Evolutionary conservation across 2,888 invertebrate genomes (phyloP).

Genomic region (Drosophila percnosoma): DNA sequence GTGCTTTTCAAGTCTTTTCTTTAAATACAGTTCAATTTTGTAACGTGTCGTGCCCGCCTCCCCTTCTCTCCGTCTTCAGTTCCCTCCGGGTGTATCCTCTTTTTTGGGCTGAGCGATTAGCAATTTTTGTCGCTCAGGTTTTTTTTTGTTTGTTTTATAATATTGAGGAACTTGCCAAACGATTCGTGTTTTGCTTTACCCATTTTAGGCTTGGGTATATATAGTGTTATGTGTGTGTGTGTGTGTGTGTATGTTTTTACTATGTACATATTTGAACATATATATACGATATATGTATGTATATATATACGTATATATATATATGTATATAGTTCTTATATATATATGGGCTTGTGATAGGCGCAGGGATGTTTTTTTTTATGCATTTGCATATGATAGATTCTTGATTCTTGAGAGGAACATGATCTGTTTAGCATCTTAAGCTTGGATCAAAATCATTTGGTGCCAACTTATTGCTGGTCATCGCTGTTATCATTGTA

Average conservation of each 20-base stretch:
- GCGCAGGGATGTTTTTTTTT: too few relatives aligned
- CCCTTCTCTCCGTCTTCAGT: background rate
- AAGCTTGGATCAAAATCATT: conserved; percentile 22
- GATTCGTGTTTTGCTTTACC: background rate
- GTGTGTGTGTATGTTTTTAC: background rate
- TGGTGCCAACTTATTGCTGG: conserved; percentile 9
- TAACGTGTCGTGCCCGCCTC: conserved; percentile 3
- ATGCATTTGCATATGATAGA: background rate
- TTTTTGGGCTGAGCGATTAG: background rate
- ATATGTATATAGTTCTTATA: background rate
- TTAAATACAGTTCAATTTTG: conserved; percentile 40
- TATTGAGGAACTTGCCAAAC: background rate
- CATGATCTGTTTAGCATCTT: conserved; percentile 41
- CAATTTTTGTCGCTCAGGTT: background rate
- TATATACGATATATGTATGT: background rate
- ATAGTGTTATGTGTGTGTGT: background rate
- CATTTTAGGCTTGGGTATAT: background rate
- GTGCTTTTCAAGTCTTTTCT: conserved; percentile 58
- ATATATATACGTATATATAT: background rate
- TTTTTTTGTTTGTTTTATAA: background rate
- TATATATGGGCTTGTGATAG: too few relatives aligned
- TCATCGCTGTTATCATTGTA: background rate
- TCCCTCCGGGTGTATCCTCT: background rate
- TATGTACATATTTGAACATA: conserved; percentile 1
- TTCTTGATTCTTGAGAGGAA: conserved; percentile 45